Evolutionary conservation across 1,140 invertebrate genomes (phyloP), one percentile per base, ranked within the genome.

Genomic region (Leptopilina boulardi): DNA sequence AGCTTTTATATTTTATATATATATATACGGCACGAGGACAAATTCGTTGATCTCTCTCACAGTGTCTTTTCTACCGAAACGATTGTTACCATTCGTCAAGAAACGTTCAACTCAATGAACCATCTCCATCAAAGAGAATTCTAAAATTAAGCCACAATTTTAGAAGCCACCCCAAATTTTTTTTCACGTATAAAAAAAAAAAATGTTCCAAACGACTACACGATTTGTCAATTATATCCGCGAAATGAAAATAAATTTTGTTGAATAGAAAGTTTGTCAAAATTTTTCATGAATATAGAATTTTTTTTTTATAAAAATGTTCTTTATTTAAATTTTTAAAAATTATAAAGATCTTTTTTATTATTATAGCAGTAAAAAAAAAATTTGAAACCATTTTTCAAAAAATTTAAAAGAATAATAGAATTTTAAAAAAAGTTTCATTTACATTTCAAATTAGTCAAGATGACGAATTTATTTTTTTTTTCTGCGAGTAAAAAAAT

Each of bases 181-280:
- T 4, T 4, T 51, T n/a, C 13, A n/a, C 44, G 34, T n/a, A n/a
- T n/a, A 38, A 51, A 47, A n/a, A 51, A 3, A 47, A 51, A 51
- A 51, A 51, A 18, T 51, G 15, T 51, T 18, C 13, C 47, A n/a
- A n/a, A 8, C 47, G 47, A 51, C 47, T 51, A 51, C 47, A 51
- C 18, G 47, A 51, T 51, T 51, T 51, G 47, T 51, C 47, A n/a
- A 51, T 51, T 51, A 51, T n/a, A 51, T 51, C n/a, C 47, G 47
- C 47, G n/a, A 51, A 51, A 51, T n/a, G 47, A 51, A 51, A 51
- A 51, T 51, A 51, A 51, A 51, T 51, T 15, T 38, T 38, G 0
- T 38, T 51, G n/a, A n/a, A n/a, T 18, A n/a, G 5, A 51, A 51
- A n/a, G n/a, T n/a, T 51, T 51, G 47, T 51, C 47, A n/a, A 11